Conservation (phyloP, 2,888 invertebrate genomes). For the Trichacis sp. region DNA sequence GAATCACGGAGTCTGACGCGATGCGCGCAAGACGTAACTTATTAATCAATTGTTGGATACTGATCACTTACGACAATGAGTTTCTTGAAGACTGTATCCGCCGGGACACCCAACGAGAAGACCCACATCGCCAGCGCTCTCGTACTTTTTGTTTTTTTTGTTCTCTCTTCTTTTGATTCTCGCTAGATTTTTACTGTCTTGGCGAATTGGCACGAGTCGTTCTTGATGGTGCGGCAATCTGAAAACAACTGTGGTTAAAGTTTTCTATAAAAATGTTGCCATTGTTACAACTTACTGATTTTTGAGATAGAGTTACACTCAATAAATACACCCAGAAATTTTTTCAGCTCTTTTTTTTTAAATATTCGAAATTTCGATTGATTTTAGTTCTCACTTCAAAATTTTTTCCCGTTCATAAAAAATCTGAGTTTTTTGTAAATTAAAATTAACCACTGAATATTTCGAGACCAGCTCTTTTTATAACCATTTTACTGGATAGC, state of each 20-base stretch:
- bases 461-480: too few relatives aligned
- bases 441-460: too few relatives aligned
- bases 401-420: too few relatives aligned
- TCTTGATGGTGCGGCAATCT: constrained; percentile 54
- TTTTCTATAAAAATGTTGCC: constrained; percentile 56
- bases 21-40: not conserved
- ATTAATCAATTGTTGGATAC: constrained; percentile 23
- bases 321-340: too few relatives aligned
- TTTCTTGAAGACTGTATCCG: constrained; percentile 55
- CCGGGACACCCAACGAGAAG: constrained; percentile 58
- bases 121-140: constrained; percentile 48
- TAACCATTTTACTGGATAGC: too few relatives aligned
- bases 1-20: not conserved
- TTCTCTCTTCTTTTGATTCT: constrained; percentile 43
- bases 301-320: too few relatives aligned
- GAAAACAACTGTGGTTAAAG: constrained; percentile 62
- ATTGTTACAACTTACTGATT: constrained; percentile 37
- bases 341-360: too few relatives aligned
- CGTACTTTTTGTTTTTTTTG: constrained; percentile 38
- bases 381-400: too few relatives aligned
- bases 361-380: too few relatives aligned
- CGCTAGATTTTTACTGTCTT: constrained; percentile 25
- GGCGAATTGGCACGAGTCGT: constrained; percentile 50
- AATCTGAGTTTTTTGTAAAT: too few relatives aligned
- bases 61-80: constrained; percentile 53